Base-by-base conservation (phyloP, 2,113 vertebrate species). In the Pogonocichla stellata region DNA sequence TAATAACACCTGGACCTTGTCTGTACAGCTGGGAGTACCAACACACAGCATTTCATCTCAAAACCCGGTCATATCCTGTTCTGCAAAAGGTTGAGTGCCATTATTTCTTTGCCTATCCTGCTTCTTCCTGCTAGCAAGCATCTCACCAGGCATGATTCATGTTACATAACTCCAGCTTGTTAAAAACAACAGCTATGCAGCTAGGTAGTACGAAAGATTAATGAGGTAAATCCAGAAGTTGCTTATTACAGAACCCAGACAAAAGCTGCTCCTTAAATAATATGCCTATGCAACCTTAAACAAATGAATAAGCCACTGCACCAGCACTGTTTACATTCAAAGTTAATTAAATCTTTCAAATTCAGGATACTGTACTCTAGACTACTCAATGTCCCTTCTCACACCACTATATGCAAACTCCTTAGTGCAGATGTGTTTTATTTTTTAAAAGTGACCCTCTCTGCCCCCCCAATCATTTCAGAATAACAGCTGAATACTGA, bases 1-100 rank as follows among this genome's bases (percentile, higher is more conserved):
- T 83, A 58, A 86, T n/a, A 97, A 96, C 89, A 96, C 69, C 92
- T 94, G 80, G 93, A 96, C 95, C 77, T 85, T 48, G 73, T 58
- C 88, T 86, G 48, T 42, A 67, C 1, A 15, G 70, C 93, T 95
- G 79, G 54, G 77, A 90, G 85, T 38, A 93, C 40, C 48, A 85
- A 54, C 31, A 58, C 53, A 66, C 53, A 82, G 81, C 40, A 79
- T 81, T 75, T 77, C 18, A 93, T 92, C 80, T 81, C 88, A 94
- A 95, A 96, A 96, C 45, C 50, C 34, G 64, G 94, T 60, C 65
- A 74, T 73, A 80, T 88, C 51, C 72, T 80, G 65, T 33, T 54
- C 47, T 4, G 3, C 80, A 61, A 56, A 90, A 67, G 60, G 48
- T 5, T 64, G 60, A 56, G 36, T 75, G 23, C 34, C 2, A 2